A percentile compares a stretch with the other conserved stretches of the same genome.
These are phyloP conservation scores for Aphrophora alni DNA, from an alignment of 2,888 invertebrate genomes.

Conservation along the genomic window DNA sequence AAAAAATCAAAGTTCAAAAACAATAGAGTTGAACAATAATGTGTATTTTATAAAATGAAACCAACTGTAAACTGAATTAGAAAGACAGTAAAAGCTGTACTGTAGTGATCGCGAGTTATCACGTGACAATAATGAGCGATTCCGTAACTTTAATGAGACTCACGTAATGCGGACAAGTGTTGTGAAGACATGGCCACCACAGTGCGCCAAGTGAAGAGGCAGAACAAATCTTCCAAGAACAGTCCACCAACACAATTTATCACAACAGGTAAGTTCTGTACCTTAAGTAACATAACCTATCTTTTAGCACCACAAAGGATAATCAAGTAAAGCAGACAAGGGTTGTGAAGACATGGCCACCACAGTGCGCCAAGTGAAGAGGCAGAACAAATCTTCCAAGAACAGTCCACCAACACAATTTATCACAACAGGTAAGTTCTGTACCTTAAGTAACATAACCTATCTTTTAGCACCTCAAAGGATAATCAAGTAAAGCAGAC, in stretches of 20 bases:
- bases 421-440: slow-evolving; percentile 29
- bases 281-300: too few relatives aligned
- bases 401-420: slow-evolving; percentile 60
- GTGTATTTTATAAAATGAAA: too few relatives aligned
- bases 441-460: too few relatives aligned
- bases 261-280: slow-evolving; percentile 29
- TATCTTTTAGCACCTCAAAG: too few relatives aligned
- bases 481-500: not conserved
- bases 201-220: slow-evolving; percentile 72
- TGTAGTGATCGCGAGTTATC: too few relatives aligned
- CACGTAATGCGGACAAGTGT: not conserved
- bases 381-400: slow-evolving; percentile 55
- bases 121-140: too few relatives aligned
- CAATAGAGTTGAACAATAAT: too few relatives aligned
- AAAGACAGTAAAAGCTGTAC: too few relatives aligned
- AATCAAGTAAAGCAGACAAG: not conserved
- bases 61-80: too few relatives aligned
- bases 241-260: slow-evolving; percentile 58
- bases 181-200: slow-evolving; percentile 67
- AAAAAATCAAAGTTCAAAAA: too few relatives aligned
- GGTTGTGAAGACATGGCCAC: slow-evolving; percentile 63
- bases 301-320: too few relatives aligned
- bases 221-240: slow-evolving; percentile 57
- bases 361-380: slow-evolving; percentile 74
- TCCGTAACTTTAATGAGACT: not conserved